Evolutionary conservation across 2,888 invertebrate species (phyloP).

Genomic region (Omphaloscelis lunosa): DNA sequence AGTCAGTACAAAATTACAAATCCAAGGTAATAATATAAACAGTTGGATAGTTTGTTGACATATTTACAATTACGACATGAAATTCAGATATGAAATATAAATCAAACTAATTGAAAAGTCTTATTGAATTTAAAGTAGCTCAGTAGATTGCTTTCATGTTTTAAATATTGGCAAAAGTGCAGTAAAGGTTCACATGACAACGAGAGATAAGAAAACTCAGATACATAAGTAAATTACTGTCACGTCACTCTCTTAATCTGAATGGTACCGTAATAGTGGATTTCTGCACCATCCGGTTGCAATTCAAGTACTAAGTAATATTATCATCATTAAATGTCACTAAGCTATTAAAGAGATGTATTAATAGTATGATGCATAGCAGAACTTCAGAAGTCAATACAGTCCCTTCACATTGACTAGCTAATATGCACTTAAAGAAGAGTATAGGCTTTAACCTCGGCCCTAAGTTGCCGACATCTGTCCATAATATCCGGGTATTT

Average conservation of each 20-base stretch:
- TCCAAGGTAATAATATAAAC: not conserved
- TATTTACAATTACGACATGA: not conserved
- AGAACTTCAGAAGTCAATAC: not conserved
- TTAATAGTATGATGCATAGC: not conserved
- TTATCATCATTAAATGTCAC: not conserved
- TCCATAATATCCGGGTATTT: constrained; percentile 22
- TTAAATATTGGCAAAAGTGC: not conserved
- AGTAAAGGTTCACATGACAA: not conserved
- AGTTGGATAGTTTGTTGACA: constrained; percentile 3
- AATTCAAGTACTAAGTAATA: constrained; percentile 7
- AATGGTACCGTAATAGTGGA: not conserved
- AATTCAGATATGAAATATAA: not conserved
- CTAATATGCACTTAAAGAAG: not conserved
- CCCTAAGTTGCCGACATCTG: not conserved
- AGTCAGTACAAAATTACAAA: constrained; percentile 1
- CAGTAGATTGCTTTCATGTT: not conserved
- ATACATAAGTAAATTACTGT: not conserved
- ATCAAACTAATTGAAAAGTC: not conserved
- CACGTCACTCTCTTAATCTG: not conserved
- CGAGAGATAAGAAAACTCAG: not conserved
- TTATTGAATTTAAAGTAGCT: not conserved
- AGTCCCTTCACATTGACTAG: not conserved
- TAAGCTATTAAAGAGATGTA: not conserved
- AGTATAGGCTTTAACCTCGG: not conserved
- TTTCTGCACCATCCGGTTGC: not conserved